These are phyloP conservation scores for Bhutanitis thaidina DNA, from an alignment of 2,888 invertebrate genomes.

Conservation along the genomic window DNA sequence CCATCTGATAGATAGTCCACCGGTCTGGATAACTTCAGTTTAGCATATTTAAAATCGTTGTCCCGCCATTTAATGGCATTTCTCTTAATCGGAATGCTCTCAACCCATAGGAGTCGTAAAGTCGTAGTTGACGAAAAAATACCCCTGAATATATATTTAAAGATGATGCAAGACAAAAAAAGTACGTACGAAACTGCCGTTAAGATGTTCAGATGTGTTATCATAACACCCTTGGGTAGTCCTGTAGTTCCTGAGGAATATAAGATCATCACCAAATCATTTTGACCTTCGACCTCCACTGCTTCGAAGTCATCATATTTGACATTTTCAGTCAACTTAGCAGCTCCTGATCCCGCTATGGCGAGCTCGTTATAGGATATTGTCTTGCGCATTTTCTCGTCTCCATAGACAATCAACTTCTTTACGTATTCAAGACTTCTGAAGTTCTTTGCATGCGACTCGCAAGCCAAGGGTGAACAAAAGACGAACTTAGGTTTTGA, in stretches of 20 bases:
- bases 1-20: too few species aligned
- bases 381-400: constrained; percentile 31
- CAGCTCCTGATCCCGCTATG: constrained; percentile 18
- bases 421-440: constrained; percentile 34
- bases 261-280: constrained; percentile 45
- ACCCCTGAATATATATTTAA: too few species aligned
- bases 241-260: constrained; percentile 70
- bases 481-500: constrained; percentile 52
- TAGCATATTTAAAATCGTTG: too few species aligned
- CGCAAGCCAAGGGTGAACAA: constrained; percentile 46
- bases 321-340: constrained; percentile 29
- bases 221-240: constrained; percentile 59
- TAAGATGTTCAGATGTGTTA: constrained; percentile 51
- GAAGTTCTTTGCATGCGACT: constrained; percentile 37
- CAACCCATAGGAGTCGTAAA: too few species aligned
- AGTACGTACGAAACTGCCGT: constrained; percentile 43
- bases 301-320: constrained; percentile 42
- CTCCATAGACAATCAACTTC: constrained; percentile 47
- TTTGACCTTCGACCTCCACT: constrained; percentile 43
- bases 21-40: too few species aligned
- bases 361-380: constrained; percentile 44
- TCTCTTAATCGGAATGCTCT: too few species aligned
- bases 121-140: too few species aligned
- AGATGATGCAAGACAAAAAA: background rate
- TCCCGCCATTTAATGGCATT: too few species aligned